Evolutionary conservation across 2,888 invertebrate genomes (phyloP), one percentile per base, ranked within the genome.

Genomic region (Saturnia pavonia): DNA sequence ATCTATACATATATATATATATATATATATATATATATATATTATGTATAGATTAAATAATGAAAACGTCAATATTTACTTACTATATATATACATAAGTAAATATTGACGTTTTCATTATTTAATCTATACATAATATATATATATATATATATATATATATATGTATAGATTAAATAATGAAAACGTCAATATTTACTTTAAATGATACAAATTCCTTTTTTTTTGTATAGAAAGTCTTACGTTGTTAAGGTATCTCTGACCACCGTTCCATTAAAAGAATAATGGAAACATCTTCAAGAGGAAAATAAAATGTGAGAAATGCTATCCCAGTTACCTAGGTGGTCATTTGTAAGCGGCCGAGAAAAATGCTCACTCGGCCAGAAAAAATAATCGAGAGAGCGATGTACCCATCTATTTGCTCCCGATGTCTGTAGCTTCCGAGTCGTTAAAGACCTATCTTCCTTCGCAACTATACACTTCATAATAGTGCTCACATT

Each of bases 271-370:
- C 90, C 90, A 91, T 91, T 92, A 91, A 89, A 87, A 84, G 87
- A 87, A 90, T 91, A 91, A 91, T 89, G 85, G 88, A 85, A 88
- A 88, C 86, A 88, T 88, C 85, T 87, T 82, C 85, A 84, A 85
- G 83, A 87, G 85, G 80, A 82, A 87, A 90, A 89, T 91, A 89
- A 88, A 90, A 89, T 82, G 89, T 85, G 82, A 84, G 85, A 89
- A 87, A 88, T 88, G 90, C 90, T 91, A 88, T 86, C 87, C 84
- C 85, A 84, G 83, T 86, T 87, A 88, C 87, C 85, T 88, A 88
- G 91, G 88, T 88, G 90, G 91, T 89, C 89, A 91, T 92, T 92
- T 92, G 89, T 92, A 89, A 89, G 89, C 87, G 84, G 87, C 82
- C 82, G 88, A 90, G 91, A 91, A 88, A 91, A 91, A 91, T 91